Base-by-base conservation (phyloP, 2,113 vertebrate genomes). In the Labrus mixtus region DNA sequence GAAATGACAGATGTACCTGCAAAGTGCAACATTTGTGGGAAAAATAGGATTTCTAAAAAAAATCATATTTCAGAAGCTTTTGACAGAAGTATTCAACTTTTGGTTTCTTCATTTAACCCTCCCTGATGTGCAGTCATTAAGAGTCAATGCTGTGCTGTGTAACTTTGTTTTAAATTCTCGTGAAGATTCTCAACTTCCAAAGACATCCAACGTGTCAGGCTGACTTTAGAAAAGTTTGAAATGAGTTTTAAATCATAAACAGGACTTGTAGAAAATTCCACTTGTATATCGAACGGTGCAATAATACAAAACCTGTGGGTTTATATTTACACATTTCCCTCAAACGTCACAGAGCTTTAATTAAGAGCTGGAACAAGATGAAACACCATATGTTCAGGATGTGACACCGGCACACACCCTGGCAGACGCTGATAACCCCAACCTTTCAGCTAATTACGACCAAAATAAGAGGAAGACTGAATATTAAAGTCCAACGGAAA, bases 361-460 rank as follows among this genome's bases (percentile, higher is more conserved):
- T 45, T 45, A 62, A 46, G 43, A 19, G 15, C 39, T 25, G 8
- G n/a, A 68, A 29, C 10, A 13, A 45, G 39, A 68, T 68, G 17
- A 69, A 45, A 29, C 37, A n/a, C 36, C 39, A 25, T 43, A 29
- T 29, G 16, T 17, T 4, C 10, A 43, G 3, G 19, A 15, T 29
- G 50, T 41, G 50, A 39, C 50, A 64, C 43, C 13, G 19, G 23
- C 23, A 56, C 23, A 56, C 54, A 43, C 20, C 20, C 8, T 61
- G 39, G 20, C 13, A 61, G 22, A 23, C 43, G 58, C 13, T 61
- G 37, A 61, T 41, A 22, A 13, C 6, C 48, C 13, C 50, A 54
- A 55, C 25, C 45, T 33, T 33, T 50, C 48, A 51, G 48, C 48
- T 50, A 64, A 64, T 62, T 45, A 46, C 22, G 19, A 43, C 37